phyloP scores from a whole-genome alignment of 2,113 vertebrate species.

The Melanotaenia duboulayi region DNA sequence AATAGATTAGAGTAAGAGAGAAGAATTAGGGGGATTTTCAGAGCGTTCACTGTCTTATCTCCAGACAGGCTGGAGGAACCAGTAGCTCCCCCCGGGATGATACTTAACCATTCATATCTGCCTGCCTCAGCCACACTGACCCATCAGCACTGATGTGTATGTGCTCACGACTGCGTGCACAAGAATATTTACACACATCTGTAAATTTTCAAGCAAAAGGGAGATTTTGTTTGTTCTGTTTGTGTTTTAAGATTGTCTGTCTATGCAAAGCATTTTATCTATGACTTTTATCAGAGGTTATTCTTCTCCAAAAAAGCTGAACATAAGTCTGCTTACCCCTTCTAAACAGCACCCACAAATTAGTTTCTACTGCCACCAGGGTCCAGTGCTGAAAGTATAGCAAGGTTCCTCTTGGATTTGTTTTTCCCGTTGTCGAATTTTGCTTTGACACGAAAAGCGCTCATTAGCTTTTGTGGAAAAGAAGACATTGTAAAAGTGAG shows the following conservation, averaged over 20 bases:
- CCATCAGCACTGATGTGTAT: constrained; percentile 8
- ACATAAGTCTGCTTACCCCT: no score
- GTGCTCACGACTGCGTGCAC: constrained; percentile 32
- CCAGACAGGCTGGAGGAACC: constrained; percentile 51
- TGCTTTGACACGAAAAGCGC: no score
- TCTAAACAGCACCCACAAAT: no score
- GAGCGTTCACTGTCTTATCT: constrained; percentile 62
- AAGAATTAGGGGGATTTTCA: constrained; percentile 14
- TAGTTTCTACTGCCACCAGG: no score
- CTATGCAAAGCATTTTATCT: constrained; percentile 10
- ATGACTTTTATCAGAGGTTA: no score
- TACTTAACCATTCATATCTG: constrained; percentile 46
- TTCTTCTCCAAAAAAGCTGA: no score
- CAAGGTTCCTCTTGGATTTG: no score
- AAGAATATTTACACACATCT: constrained; percentile 37
- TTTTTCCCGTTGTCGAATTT: no score
- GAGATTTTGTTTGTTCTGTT: constrained; percentile 28
- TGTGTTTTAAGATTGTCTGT: constrained; percentile 49
- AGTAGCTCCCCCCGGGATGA: constrained; percentile 34
- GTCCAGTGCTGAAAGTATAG: no score
- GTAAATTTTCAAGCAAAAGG: not conserved
- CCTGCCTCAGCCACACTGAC: constrained; percentile 26
- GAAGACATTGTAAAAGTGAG: no score
- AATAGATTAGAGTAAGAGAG: constrained; percentile 10
- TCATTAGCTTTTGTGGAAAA: no score